These are phyloP conservation scores for Tonatia bakeri DNA, from an alignment of 2,113 vertebrate species.

Conservation along the genomic window DNA sequence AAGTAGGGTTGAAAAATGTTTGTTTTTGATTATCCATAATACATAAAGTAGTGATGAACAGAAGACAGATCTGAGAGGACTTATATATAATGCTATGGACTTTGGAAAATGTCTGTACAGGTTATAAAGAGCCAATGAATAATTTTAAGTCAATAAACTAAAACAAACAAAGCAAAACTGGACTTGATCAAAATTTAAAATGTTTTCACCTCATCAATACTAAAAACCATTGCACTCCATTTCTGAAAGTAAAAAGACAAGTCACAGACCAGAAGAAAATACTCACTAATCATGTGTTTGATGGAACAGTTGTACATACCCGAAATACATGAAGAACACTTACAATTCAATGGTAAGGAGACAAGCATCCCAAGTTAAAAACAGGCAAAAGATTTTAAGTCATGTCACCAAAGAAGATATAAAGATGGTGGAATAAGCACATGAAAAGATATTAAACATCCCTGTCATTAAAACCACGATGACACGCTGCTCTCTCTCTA, in stretches of 20 bases:
- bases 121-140: neutral
- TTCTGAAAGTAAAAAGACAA: constrained; percentile 1
- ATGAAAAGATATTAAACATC: neutral
- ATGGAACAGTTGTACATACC: neutral
- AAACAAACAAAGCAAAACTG: neutral
- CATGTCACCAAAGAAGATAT: neutral
- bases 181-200: neutral
- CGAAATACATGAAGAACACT: neutral
- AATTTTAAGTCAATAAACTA: neutral
- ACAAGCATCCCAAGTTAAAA: neutral
- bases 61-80: neutral
- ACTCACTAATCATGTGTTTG: neutral
- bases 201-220: neutral
- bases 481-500: neutral
- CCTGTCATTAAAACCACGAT: neutral
- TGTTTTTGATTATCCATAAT: neutral
- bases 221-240: neutral
- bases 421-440: neutral
- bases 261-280: neutral
- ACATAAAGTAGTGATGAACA: neutral
- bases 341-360: neutral
- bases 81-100: neutral
- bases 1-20: neutral
- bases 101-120: neutral
- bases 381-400: neutral